Conservation (phyloP, 1,140 invertebrate genomes). For the Drosophila triauraria region DNA sequence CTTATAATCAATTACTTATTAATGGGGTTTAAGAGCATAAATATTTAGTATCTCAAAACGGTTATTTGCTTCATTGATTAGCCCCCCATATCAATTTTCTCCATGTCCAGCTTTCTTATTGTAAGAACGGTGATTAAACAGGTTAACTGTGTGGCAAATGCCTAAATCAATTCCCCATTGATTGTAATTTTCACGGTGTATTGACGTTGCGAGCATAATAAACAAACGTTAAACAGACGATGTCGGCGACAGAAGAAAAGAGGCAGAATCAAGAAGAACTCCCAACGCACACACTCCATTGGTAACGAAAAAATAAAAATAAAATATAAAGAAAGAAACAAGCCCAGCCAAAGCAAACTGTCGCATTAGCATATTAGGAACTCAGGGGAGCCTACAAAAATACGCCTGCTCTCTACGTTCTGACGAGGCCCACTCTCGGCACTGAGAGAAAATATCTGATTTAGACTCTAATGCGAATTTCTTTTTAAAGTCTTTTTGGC, state of each 20-base stretch:
- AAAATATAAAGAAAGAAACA: constrained; percentile 21
- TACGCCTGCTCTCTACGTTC: constrained; percentile 48
- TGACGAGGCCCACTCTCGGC: constrained; percentile 25
- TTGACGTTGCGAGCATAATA: constrained; percentile 68
- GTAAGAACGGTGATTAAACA: constrained; percentile 6
- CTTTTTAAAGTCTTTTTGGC: too few relatives aligned
- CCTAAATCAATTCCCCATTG: constrained; percentile 31
- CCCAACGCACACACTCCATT: constrained; percentile 37
- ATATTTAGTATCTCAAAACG: background rate
- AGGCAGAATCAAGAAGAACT: constrained; percentile 35
- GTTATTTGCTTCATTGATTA: constrained; percentile 16
- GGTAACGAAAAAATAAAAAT: constrained; percentile 17
- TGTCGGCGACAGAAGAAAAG: constrained; percentile 38
- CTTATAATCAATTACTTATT: too few relatives aligned
- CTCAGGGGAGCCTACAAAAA: constrained; percentile 60
- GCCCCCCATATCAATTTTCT: background rate
- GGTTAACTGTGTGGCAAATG: constrained; percentile 30
- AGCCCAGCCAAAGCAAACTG: constrained; percentile 65
- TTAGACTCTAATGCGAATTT: too few relatives aligned
- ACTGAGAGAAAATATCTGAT: constrained; percentile 3
- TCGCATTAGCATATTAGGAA: constrained; percentile 83
- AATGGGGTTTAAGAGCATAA: too few relatives aligned
- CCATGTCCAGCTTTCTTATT: background rate
- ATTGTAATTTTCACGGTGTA: constrained; percentile 71
- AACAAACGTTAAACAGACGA: constrained; percentile 70